A percentile compares a stretch with the other conserved stretches of the same genome.
phyloP scores from a whole-genome alignment of 2,888 invertebrate species.

The Monochamus alternatus region DNA sequence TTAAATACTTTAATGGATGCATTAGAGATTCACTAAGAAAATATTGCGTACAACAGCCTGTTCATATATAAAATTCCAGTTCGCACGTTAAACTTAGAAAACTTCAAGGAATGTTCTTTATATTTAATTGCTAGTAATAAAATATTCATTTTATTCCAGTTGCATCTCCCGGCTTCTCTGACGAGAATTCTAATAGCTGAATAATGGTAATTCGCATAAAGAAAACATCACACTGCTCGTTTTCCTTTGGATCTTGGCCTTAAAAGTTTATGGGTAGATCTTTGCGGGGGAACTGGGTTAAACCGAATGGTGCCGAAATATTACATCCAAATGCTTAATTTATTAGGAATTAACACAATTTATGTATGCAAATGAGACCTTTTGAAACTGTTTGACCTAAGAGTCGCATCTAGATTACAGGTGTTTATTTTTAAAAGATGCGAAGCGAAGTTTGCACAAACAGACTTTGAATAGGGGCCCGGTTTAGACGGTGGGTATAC shows the following conservation, averaged over 20 bases:
- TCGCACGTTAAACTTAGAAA: not conserved
- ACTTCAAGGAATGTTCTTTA: not conserved
- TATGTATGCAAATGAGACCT: conserved; percentile 1
- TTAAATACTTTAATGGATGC: too few species aligned
- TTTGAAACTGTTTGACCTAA: not conserved
- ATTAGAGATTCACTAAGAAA: too few species aligned
- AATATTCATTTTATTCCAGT: conserved; percentile 18
- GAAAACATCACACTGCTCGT: not conserved
- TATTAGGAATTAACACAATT: not conserved
- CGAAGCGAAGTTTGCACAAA: not conserved
- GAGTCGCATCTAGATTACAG: not conserved
- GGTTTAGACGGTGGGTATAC: too few species aligned
- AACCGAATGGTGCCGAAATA: conserved; percentile 5
- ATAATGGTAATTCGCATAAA: conserved; percentile 27
- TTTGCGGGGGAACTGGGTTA: conserved; percentile 21
- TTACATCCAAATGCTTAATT: not conserved
- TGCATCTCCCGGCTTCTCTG: conserved; percentile 9
- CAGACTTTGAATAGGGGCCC: too few species aligned
- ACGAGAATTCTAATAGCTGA: conserved; percentile 19
- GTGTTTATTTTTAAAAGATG: not conserved
- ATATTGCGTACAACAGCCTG: not conserved
- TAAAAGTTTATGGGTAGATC: conserved; percentile 2
- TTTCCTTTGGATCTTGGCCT: conserved; percentile 28
- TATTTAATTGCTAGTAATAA: conserved; percentile 10
- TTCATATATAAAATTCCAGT: conserved; percentile 1